phyloP scores from a whole-genome alignment of 1,140 invertebrate genomes.

The Pemphigus obesinymphae region DNA sequence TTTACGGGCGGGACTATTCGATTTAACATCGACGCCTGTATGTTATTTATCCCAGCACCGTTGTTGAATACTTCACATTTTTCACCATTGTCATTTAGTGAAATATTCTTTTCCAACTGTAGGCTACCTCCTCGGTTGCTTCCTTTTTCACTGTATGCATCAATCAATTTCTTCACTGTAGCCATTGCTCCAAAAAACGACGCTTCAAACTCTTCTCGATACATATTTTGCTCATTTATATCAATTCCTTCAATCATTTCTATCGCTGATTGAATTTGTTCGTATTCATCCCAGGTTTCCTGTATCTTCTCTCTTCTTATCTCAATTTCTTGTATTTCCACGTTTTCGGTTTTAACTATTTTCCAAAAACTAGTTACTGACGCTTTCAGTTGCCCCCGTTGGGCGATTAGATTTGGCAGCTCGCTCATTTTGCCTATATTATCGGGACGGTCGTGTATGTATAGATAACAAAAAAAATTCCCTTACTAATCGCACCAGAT shows the following conservation, averaged over 20 bases:
- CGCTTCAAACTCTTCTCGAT: not conserved
- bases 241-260: not conserved
- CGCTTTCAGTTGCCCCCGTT: not conserved
- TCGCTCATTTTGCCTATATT: not conserved
- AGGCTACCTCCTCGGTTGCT: too few relatives aligned
- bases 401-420: not conserved
- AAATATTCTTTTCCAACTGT: too few relatives aligned
- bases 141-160: not conserved
- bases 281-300: not conserved
- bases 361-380: too few relatives aligned
- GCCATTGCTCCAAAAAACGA: not conserved
- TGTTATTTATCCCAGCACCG: not conserved
- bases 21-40: not conserved
- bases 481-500: too few relatives aligned
- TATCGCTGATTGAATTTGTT: not conserved
- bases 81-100: not conserved
- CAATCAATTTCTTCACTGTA: not conserved
- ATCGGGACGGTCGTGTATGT: too few relatives aligned
- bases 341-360: too few relatives aligned
- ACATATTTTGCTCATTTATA: not conserved
- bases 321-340: not conserved
- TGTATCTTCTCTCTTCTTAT: not conserved
- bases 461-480: too few relatives aligned
- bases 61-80: not conserved
- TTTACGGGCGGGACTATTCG: not conserved